phyloP scores from a whole-genome alignment of 2,888 invertebrate genomes.

The Cryptops parisi region DNA sequence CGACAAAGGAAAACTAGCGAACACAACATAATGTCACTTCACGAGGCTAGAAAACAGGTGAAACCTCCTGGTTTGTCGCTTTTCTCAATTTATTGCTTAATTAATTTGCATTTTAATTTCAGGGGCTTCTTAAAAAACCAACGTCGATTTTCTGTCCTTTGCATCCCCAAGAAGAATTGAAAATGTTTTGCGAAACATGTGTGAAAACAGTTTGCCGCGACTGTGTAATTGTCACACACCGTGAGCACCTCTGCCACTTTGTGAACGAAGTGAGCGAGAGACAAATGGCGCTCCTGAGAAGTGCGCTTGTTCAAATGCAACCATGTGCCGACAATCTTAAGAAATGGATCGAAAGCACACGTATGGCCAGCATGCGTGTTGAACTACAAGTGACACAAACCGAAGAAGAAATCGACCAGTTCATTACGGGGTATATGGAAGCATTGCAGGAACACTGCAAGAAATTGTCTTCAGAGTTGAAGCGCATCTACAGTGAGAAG shows the following conservation, averaged over 20 bases:
- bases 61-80: not conserved
- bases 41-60: not conserved
- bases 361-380: not conserved
- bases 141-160: not conserved
- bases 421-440: constrained; percentile 47
- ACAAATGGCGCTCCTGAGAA: not conserved
- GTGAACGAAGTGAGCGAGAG: constrained; percentile 10
- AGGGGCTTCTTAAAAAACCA: not conserved
- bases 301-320: not conserved
- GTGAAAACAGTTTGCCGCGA: constrained; percentile 7
- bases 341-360: not conserved
- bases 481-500: constrained; percentile 12
- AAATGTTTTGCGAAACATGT: constrained; percentile 13
- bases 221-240: constrained; percentile 7
- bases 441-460: constrained; percentile 47
- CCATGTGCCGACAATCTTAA: constrained; percentile 1
- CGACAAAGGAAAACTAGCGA: constrained; percentile 16
- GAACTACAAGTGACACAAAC: constrained; percentile 27
- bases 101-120: not conserved
- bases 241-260: constrained; percentile 9
- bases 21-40: constrained; percentile 9
- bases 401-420: constrained; percentile 48
- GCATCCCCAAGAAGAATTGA: constrained; percentile 11
- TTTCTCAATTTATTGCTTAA: no score
- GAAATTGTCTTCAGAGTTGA: constrained; percentile 38